Base-by-base conservation (phyloP, 2,797 vertebrate genomes). In the Pseudochaenichthys georgianus region DNA sequence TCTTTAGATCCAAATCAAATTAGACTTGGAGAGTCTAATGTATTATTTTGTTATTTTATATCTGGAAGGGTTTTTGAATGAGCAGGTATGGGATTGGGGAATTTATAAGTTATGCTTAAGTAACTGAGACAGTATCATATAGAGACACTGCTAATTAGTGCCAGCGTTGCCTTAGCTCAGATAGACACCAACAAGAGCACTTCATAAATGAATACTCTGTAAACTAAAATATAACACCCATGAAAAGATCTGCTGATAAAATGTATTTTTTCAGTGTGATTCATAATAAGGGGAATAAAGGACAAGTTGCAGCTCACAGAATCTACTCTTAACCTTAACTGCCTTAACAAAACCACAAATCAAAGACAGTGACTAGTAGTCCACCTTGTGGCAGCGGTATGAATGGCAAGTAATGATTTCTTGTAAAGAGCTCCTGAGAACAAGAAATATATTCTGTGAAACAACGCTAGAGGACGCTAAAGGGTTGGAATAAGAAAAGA, bases 361-460 rank as follows among this genome's bases (percentile, higher is more conserved):
- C 57, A 31, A 73, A 55, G 28, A 28, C 21, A 81, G 51, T 15
- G 75, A 65, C 59, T n/a, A 72, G 58, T 78, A 67, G 55, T 83
- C 88, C 90, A 87, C 71, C 92, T 71, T 77, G 90, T 94, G 93
- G 90, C 19, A 16, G 42, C 13, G 12, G 8, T 13, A 34, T 51
- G 55, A 23, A 85, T 75, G n/a, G 16, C 81, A 78, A 47, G 15
- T 16, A 19, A 11, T 9, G 10, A 38, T 38, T 7, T 47, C 0
- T 5, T n/a, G 19, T 21, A 0, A 5, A 43, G 10, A 5, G 38
- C n/a, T 50, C 15, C 28, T 23, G 34, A 28, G 12, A 21, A 23
- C 17, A 3, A 42, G 3, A 43, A 46, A 9, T 0, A 23, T 38
- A 41, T 52, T 46, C 67, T 63, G 17, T 70, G 34, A 66, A 66